phyloP scores from a whole-genome alignment of 2,888 invertebrate genomes.

The Theretra japonica region DNA sequence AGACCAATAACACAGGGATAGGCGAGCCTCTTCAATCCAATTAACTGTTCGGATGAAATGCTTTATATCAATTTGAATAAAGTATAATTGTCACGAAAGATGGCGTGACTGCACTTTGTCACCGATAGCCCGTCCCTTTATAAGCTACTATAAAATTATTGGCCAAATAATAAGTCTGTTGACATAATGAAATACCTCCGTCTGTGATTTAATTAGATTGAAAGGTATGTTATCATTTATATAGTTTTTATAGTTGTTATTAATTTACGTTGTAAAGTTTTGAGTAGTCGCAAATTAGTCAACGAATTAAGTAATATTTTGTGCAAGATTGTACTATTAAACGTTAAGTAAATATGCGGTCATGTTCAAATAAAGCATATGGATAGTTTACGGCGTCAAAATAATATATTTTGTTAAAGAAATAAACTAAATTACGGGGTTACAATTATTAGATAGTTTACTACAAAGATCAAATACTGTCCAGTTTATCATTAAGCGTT shows the following conservation, averaged over 20 bases:
- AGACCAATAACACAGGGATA: neutral
- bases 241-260: neutral
- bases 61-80: slow-evolving; percentile 66
- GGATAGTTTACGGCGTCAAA: too few relatives aligned
- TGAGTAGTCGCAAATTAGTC: too few relatives aligned
- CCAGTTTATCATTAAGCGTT: too few relatives aligned
- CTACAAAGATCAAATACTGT: too few relatives aligned
- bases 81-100: slow-evolving; percentile 70
- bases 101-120: slow-evolving; percentile 67
- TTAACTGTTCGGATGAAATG: slow-evolving; percentile 58
- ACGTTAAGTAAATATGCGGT: too few relatives aligned
- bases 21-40: slow-evolving; percentile 52
- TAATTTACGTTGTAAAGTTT: too few relatives aligned
- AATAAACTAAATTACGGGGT: too few relatives aligned
- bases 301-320: too few relatives aligned
- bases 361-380: too few relatives aligned
- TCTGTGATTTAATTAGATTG: neutral
- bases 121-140: slow-evolving; percentile 50
- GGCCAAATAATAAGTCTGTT: slow-evolving; percentile 30
- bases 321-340: too few relatives aligned
- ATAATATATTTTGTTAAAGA: too few relatives aligned
- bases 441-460: too few relatives aligned
- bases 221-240: neutral
- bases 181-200: slow-evolving; percentile 25
- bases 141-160: slow-evolving; percentile 32